Conservation (phyloP, 30 jellyfish, hydroid and myxozoan genomes). For the Turritopsis dohrnii region DNA sequence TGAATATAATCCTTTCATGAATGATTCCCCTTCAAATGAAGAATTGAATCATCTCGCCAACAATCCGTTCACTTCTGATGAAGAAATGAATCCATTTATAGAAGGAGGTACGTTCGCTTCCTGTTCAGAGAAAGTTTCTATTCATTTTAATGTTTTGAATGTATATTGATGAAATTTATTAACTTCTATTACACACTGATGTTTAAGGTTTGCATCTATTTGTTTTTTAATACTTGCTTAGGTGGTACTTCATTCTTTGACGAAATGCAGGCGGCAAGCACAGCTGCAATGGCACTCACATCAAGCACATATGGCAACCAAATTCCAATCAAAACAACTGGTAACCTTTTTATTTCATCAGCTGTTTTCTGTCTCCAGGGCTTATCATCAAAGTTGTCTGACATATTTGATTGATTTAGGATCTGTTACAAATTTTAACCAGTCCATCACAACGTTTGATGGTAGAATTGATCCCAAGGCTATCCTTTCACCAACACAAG, state of each 20-base stretch:
- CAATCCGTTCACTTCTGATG: not conserved
- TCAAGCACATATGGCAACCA: constrained; percentile 31
- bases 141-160: not conserved
- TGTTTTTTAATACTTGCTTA: not conserved
- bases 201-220: not conserved
- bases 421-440: not conserved
- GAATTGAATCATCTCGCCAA: not conserved
- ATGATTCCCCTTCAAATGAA: not conserved
- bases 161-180: not conserved
- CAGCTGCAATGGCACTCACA: constrained; percentile 91
- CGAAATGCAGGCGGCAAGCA: constrained; percentile 88
- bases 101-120: constrained; percentile 6
- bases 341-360: constrained; percentile 17
- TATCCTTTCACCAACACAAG: constrained; percentile 68
- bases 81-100: constrained; percentile 18
- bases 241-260: constrained; percentile 54
- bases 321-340: constrained; percentile 36
- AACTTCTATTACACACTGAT: not conserved
- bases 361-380: not conserved
- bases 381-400: not conserved
- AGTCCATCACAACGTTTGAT: constrained; percentile 50
- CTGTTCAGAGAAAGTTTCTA: not conserved
- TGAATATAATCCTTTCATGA: constrained; percentile 52
- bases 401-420: not conserved
- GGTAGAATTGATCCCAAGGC: constrained; percentile 72